Base-by-base conservation (phyloP, 2,113 vertebrate genomes). In the Hydropotes inermis region DNA sequence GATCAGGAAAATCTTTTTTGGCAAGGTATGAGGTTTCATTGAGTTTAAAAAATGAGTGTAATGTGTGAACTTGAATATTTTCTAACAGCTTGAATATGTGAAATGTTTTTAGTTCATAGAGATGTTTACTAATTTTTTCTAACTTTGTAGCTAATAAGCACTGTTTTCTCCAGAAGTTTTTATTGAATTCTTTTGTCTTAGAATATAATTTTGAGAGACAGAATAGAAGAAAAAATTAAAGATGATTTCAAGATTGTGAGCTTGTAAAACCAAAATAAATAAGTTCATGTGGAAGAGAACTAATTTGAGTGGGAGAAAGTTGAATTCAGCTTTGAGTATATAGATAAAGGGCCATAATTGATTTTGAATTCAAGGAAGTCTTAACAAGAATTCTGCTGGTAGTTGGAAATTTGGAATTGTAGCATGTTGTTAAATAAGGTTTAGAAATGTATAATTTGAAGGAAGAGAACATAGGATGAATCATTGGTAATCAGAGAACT, bases 1-100 rank as follows among this genome's bases (percentile, higher is more conserved):
- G 99, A 98, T 99, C 99, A 96, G 99, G 99, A 97, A 99, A 99
- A 99, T 99, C 99, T 28, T 99, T 99, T 92, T 97, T 99, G 98
- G 99, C 99, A 98, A 99, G 99, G 99, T 99, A 99, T 97, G 98
- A 97, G 87, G 92, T 98, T 97, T 97, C 97, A 58, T 97, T 98
- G 64, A 95, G 23, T 98, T 97, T 97, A 2, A 82, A 92, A 61
- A 78, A 88, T 45, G 9, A 94, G 7, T 55, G 25, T 70, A 55
- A 74, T 96, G 50, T 30, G 28, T 89, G 47, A 91, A 85, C 54
- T 55, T 87, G 33, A 89, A 83, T 30, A 45, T 83, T 90, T 90
- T 57, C 55, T 90, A 64, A 33, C 30, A 78, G 3, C 91, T 15
- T 87, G 52, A 90, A 5, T 87, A 60, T 64, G 25, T 95, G 74